Evolutionary conservation across 2,888 invertebrate species (phyloP), one percentile per base, ranked within the genome.

Genomic region (Chymomyza caudatula): DNA sequence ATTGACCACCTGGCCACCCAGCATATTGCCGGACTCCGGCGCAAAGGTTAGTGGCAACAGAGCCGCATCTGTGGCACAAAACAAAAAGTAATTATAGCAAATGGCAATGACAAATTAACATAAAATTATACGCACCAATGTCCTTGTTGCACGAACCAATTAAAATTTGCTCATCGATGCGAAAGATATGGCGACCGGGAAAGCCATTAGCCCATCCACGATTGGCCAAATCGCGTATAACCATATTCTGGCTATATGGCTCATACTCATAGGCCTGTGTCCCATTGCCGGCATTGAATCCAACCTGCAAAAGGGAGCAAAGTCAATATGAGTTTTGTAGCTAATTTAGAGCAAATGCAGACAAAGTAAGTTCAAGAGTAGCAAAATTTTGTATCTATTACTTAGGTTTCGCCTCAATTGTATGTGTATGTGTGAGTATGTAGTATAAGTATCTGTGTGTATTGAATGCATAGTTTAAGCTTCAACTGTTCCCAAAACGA

Each of bases 241-340:
- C 95, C 52, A 96, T 95, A 8, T 93, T 93, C 90, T 97, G 97
- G 56, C 97, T 97, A 91, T 97, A 98, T 0, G 97, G 97, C 65
- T 93, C 93, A 89, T 97, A 97, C 90, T 97, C 96, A 89, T 94
- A 97, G 72, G 95, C 94, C 88, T 94, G 94, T 0, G 97, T 97
- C 17, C 97, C 97, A 87, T 98, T 97, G 59, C 99, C 99, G 61
- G 96, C 98, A 89, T 99, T 99, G 89, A 99, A 98, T 49, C 98
- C 98, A 86, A 97, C 94, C 96, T 96, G 20, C 1, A 17, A 4
- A 22, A 2, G 25, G 0, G 25, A 47, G 29, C 11, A 11, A 11
- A 37, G 11, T 29, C 29, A 29, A 29, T 29, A 29, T 29, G 2
- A 29, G 2, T 11, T 37, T 4, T 11, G 29, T 37, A 37, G 11